Base-by-base conservation (phyloP, 2,113 vertebrate species). In the Platichthys flesus region DNA sequence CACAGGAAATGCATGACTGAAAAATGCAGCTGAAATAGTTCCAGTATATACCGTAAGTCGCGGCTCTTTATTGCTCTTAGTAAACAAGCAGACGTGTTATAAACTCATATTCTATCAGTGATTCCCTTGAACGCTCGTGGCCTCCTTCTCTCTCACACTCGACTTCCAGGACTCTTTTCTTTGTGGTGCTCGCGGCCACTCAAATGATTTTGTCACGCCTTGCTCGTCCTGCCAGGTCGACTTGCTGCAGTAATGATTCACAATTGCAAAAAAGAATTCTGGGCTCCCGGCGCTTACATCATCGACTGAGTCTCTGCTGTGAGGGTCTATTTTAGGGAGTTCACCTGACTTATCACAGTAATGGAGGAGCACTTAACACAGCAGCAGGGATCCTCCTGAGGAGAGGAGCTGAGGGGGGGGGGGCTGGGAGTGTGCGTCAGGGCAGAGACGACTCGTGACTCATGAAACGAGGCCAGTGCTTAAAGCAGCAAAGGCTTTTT, bases 341-440 rank as follows among this genome's bases (percentile, higher is more conserved):
- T 83, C 70, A 76, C 71, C 83, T 74, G 76, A 85, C 71, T 84
- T 83, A 75, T 83, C 54, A 12, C 60, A 58, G 73, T 82, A 78
- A 78, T 84, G 75, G 82, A 87, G 54, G 67, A 85, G 74, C 84
- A 88, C 88, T 88, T 84, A 86, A 66, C 75, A 77, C 49, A 31
- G 51, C 73, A 57, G 79, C 12, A 0, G 40, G 67, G 72, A 72
- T 47, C 69, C 75, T 86, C 84, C 37, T 47, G 58, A 72, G 78
- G 37, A 76, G 64, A 69, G 3, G 28, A 79, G 63, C 63, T 63
- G 55, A 69, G 68, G 74, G 35, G 26, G 26, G 74, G 67, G 63
- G 71, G 68, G 67, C 54, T 77, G 69, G 61, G 61, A 73, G 75
- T 57, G 78, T 58, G 51, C 10, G 26, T 79, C 21, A 7, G 67